Conservation (phyloP, 2,113 vertebrate species). For the pig (Sus scrofa) region DNA sequence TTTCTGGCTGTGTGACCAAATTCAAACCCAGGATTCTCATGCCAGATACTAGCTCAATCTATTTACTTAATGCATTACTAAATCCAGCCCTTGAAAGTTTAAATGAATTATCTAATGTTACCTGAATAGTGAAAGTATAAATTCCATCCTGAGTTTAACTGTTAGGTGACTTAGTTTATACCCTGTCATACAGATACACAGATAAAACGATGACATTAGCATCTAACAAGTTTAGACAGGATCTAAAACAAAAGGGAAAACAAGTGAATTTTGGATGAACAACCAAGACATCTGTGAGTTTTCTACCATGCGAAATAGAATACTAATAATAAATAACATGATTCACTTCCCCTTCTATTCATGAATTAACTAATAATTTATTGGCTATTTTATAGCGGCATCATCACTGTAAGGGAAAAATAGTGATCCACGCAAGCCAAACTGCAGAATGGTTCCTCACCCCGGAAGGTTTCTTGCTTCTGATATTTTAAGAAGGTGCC, state of each 20-base stretch:
- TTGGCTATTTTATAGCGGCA: background rate
- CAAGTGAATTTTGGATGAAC: background rate
- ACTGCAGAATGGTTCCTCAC: background rate
- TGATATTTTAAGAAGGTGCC: conserved; percentile 47
- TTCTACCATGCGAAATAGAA: conserved; percentile 1
- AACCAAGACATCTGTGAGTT: background rate
- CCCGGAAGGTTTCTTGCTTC: conserved; percentile 47
- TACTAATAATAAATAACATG: background rate
- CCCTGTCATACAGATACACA: background rate
- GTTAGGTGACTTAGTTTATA: background rate
- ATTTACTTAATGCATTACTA: conserved; percentile 3
- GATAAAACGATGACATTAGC: background rate
- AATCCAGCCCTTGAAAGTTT: background rate
- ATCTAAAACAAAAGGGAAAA: conserved; percentile 46
- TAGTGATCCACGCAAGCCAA: background rate
- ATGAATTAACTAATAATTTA: conserved; percentile 27
- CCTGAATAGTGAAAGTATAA: background rate
- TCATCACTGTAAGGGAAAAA: conserved; percentile 13
- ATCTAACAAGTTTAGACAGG: background rate
- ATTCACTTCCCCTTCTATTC: background rate
- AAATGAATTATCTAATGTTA: background rate
- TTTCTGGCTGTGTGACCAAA: background rate
- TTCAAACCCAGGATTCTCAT: background rate
- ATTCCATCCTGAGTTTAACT: background rate
- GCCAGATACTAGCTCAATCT: background rate